These are phyloP conservation scores for Harpalus rufipes DNA, from an alignment of 2,888 invertebrate genomes.

Conservation along the genomic window DNA sequence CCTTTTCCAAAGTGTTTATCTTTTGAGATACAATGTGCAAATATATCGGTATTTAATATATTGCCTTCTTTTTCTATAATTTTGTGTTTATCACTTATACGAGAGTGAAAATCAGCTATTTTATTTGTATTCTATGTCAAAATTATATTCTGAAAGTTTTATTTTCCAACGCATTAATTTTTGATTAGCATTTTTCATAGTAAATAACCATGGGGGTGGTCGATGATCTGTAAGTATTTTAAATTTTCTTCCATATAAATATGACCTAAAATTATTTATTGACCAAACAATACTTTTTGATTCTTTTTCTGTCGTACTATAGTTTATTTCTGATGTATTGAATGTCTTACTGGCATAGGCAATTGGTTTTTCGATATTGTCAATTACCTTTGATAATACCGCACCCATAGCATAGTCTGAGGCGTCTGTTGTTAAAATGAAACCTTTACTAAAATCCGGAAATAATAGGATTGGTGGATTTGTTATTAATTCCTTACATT, in stretches of 20 bases:
- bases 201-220: neutral
- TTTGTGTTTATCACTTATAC: neutral
- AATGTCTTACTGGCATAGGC: too few species aligned
- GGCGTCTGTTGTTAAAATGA: neutral
- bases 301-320: too few species aligned
- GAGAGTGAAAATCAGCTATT: constrained; percentile 10
- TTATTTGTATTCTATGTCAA: constrained; percentile 43
- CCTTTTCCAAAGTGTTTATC: neutral
- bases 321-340: too few species aligned
- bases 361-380: too few species aligned
- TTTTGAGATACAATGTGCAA: neutral
- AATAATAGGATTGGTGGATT: neutral
- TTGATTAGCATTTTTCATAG: neutral
- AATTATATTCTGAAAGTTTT: constrained; percentile 22
- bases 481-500: constrained; percentile 9
- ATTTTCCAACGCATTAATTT: constrained; percentile 6
- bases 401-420: neutral
- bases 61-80: neutral
- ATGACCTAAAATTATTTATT: too few species aligned
- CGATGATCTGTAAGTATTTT: too few species aligned
- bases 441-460: neutral
- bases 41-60: neutral
- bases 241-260: too few species aligned
- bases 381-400: too few species aligned
- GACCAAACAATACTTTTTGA: too few species aligned